Conservation (phyloP, 1,140 invertebrate species). For the Drosophila nannoptera region DNA sequence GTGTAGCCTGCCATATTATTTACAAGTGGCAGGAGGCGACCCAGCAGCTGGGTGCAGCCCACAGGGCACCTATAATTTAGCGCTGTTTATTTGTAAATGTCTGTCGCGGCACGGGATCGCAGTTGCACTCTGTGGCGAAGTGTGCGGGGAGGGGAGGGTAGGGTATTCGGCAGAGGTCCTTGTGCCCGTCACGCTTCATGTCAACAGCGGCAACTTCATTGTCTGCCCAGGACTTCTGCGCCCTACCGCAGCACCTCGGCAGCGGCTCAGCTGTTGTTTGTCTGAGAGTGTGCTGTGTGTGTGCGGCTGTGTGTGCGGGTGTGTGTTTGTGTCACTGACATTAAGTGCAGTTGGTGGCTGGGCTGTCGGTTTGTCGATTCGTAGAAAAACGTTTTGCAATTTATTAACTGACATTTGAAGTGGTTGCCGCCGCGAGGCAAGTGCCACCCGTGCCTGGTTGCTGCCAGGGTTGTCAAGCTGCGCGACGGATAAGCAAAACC, state of each 20-base stretch:
- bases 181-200: conserved; percentile 54
- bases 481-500: conserved; percentile 33
- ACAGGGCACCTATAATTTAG: conserved; percentile 64
- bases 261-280: conserved; percentile 2
- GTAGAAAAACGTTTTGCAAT: conserved; percentile 65
- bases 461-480: conserved; percentile 11
- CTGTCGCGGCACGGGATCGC: conserved; percentile 42
- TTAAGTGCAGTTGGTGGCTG: conserved; percentile 58
- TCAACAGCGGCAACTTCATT: conserved; percentile 62
- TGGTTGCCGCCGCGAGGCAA: conserved; percentile 27
- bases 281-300: conserved; percentile 3
- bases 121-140: no score
- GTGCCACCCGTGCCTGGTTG: not conserved
- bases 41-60: conserved; percentile 11
- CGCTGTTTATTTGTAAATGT: conserved; percentile 68
- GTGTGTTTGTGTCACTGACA: conserved; percentile 48
- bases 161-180: conserved; percentile 26
- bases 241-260: not conserved
- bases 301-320: not conserved
- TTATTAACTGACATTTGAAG: conserved; percentile 67
- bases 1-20: conserved; percentile 54
- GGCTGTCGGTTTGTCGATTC: conserved; percentile 49
- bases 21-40: conserved; percentile 42
- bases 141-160: no score
- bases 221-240: conserved; percentile 30